Conservation (phyloP, 2,888 invertebrate genomes). For the Maniola hyperantus region DNA sequence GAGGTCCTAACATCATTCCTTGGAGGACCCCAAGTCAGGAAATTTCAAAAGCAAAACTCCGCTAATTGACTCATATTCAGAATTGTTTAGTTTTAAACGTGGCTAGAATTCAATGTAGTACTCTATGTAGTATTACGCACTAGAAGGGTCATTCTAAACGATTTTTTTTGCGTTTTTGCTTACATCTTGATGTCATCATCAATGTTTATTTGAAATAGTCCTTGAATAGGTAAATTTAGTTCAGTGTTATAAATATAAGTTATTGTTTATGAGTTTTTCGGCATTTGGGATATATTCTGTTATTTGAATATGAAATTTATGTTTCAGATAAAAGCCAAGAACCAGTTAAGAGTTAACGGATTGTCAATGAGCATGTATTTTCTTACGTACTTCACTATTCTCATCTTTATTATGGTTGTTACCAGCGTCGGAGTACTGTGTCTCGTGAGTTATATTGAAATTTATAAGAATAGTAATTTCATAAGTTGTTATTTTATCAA, state of each 20-base stretch:
- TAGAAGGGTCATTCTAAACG: no score
- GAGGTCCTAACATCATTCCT: neutral
- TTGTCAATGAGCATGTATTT: conserved; percentile 89
- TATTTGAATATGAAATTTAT: neutral
- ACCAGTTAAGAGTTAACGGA: conserved; percentile 91
- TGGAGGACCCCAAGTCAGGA: neutral
- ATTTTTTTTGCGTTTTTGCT: no score
- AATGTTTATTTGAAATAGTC: no score
- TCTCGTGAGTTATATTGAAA: conserved; percentile 57
- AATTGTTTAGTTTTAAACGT: no score
- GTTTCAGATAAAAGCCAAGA: conserved; percentile 89
- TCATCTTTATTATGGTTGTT: conserved; percentile 86
- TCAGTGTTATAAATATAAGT: no score
- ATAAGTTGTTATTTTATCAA: no score
- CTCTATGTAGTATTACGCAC: neutral
- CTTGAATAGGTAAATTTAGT: no score
- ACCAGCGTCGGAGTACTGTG: conserved; percentile 85
- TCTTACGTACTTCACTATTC: conserved; percentile 87
- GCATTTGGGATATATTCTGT: neutral
- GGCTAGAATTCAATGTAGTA: neutral
- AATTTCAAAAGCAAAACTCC: no score
- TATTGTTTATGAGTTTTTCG: neutral
- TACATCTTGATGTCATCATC: no score
- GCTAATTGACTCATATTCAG: no score
- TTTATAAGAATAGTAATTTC: no score